Conservation (phyloP, 1,140 invertebrate species). For the Caerostris extrusa region DNA sequence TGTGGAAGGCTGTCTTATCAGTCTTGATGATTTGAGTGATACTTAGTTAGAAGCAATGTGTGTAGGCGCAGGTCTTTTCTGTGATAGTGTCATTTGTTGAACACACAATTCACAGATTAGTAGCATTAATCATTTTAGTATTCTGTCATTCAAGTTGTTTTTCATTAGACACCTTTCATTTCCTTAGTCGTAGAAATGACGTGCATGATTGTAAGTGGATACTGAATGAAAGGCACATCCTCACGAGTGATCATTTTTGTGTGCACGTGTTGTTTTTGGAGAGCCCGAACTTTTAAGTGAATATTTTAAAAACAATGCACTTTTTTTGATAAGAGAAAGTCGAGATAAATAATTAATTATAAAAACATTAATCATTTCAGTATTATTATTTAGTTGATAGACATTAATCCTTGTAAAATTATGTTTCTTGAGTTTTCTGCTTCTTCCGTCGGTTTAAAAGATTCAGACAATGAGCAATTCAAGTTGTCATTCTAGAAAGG, state of each 20-base stretch:
- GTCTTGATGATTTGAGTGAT: conserved; percentile 23
- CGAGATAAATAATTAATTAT: too few relatives aligned
- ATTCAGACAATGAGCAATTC: conserved; percentile 8
- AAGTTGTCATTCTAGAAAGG: conserved; percentile 16
- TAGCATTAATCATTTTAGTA: neutral
- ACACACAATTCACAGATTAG: neutral
- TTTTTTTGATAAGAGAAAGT: too few relatives aligned
- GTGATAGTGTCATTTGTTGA: neutral
- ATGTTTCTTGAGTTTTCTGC: conserved; percentile 23
- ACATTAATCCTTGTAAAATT: neutral
- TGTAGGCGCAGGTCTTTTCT: neutral
- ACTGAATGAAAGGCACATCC: too few relatives aligned
- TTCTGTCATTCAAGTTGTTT: neutral
- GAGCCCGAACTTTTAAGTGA: too few relatives aligned
- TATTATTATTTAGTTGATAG: too few relatives aligned
- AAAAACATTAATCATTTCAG: too few relatives aligned
- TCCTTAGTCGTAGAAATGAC: too few relatives aligned
- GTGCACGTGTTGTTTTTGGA: too few relatives aligned
- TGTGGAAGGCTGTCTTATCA: neutral
- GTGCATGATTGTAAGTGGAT: too few relatives aligned
- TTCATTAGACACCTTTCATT: neutral
- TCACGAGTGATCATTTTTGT: too few relatives aligned
- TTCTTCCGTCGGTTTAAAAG: conserved; percentile 11
- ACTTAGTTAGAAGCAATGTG: conserved; percentile 19
- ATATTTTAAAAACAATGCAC: too few relatives aligned